These are phyloP conservation scores for Pseudomyrmex cubaensis DNA, from an alignment of 1,140 invertebrate species.

Conservation along the genomic window DNA sequence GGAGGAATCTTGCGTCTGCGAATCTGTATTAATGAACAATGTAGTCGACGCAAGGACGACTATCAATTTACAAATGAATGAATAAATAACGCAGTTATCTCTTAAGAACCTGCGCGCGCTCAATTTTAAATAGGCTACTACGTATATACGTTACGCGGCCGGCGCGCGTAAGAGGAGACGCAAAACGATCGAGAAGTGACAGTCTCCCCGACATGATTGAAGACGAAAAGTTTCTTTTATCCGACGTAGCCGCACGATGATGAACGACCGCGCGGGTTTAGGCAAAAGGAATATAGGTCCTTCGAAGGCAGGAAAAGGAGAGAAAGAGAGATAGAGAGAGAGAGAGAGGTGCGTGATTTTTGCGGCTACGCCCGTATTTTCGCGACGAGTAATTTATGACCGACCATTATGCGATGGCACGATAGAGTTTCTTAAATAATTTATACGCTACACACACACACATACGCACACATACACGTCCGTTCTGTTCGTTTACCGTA, in stretches of 20 bases:
- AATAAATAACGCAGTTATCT: conserved; percentile 48
- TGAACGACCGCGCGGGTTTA: conserved; percentile 64
- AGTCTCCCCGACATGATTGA: conserved; percentile 39
- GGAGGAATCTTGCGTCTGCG: conserved; percentile 42
- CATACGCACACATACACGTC: background rate
- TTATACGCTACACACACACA: conserved; percentile 58
- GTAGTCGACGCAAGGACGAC: conserved; percentile 45
- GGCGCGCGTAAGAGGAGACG: conserved; percentile 29
- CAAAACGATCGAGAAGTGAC: conserved; percentile 44
- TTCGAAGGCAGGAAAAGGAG: background rate
- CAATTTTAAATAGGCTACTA: conserved; percentile 2
- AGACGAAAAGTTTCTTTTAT: conserved; percentile 59
- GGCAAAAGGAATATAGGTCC: conserved; percentile 65
- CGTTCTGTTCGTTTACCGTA: conserved; percentile 62
- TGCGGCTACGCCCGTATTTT: conserved; percentile 69
- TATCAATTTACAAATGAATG: conserved; percentile 56
- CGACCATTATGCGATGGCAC: conserved; percentile 69
- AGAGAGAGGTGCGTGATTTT: conserved; percentile 45
- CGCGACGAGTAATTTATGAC: conserved; percentile 68
- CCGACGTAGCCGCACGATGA: conserved; percentile 46
- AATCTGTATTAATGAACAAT: conserved; percentile 60
- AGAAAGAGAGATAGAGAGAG: too few relatives aligned
- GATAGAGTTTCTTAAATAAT: conserved; percentile 76
- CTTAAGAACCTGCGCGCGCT: background rate
- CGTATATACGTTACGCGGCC: background rate